A percentile compares a stretch with the other conserved stretches of the same genome.
phyloP scores from a whole-genome alignment of 2,113 vertebrate genomes.

The Nerophis lumbriciformis region DNA sequence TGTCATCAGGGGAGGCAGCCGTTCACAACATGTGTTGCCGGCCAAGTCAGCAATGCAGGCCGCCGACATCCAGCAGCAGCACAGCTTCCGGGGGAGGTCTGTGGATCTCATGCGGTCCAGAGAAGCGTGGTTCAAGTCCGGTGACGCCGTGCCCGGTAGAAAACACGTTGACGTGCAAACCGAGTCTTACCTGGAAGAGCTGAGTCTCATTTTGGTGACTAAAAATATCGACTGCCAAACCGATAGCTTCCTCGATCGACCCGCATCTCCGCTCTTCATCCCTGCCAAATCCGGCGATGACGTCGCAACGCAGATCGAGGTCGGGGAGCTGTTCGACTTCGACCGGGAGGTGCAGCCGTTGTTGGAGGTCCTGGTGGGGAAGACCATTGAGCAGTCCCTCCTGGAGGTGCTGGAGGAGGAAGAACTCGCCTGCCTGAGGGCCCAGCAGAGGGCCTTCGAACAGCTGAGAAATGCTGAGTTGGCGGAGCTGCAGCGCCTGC shows the following conservation, averaged over 20 bases:
- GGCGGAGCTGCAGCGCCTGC: slow-evolving; percentile 84
- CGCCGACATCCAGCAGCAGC: slow-evolving; percentile 68
- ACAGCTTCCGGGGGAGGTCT: slow-evolving; percentile 61
- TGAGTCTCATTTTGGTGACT: slow-evolving; percentile 74
- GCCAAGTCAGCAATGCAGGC: slow-evolving; percentile 63
- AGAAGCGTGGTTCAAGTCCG: slow-evolving; percentile 60
- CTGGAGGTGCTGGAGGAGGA: slow-evolving; percentile 95
- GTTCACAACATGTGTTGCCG: slow-evolving; percentile 57
- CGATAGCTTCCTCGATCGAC: slow-evolving; percentile 85
- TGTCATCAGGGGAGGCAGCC: slow-evolving; percentile 84
- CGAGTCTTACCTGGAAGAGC: slow-evolving; percentile 89
- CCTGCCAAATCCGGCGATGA: slow-evolving; percentile 88
- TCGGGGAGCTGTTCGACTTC: slow-evolving; percentile 96
- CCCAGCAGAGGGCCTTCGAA: slow-evolving; percentile 69
- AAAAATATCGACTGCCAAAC: slow-evolving; percentile 84
- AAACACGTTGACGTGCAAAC: slow-evolving; percentile 84
- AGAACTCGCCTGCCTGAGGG: slow-evolving; percentile 78
- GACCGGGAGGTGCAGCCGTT: slow-evolving; percentile 85
- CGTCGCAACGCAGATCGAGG: slow-evolving; percentile 82
- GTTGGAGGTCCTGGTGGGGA: slow-evolving; percentile 88
- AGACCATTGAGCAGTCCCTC: slow-evolving; percentile 87
- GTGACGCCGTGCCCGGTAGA: slow-evolving; percentile 74
- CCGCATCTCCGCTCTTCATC: slow-evolving; percentile 83
- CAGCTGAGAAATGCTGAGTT: slow-evolving; percentile 78
- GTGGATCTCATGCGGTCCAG: slow-evolving; percentile 46